Percentiles rank a stretch among this genome's conserved stretches.
Conservation (phyloP, 2,113 vertebrate species). For the Notiomystis cincta region DNA sequence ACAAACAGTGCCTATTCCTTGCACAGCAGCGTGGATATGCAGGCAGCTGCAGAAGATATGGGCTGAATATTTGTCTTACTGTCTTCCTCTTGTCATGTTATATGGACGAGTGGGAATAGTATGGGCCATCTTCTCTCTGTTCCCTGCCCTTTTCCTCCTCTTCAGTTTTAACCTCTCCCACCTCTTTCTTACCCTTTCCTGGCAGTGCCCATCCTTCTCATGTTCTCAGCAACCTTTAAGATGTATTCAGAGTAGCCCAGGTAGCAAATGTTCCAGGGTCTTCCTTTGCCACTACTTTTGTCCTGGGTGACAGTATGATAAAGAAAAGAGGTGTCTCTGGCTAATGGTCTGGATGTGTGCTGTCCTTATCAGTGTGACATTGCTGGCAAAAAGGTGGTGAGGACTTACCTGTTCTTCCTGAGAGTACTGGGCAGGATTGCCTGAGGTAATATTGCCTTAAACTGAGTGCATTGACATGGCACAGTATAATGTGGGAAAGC, state of each 20-base stretch:
- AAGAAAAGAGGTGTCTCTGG: not conserved
- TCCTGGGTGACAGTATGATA: not conserved
- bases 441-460: not conserved
- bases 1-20: not conserved
- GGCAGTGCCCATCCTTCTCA: not conserved
- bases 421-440: not conserved
- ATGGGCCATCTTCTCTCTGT: not conserved
- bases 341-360: not conserved
- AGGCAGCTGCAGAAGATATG: slow-evolving; percentile 5
- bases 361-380: not conserved
- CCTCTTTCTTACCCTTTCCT: not conserved
- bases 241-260: not conserved
- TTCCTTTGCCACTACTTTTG: not conserved
- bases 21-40: not conserved
- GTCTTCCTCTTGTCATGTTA: not conserved
- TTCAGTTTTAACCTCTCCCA: not conserved
- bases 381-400: not conserved
- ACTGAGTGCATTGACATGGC: not conserved
- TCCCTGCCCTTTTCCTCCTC: not conserved
- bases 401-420: not conserved
- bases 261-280: not conserved
- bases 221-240: not conserved
- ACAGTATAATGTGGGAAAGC: not conserved
- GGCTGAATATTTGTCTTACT: not conserved
- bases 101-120: not conserved